phyloP scores from a whole-genome alignment of 2,888 invertebrate species.

The Capitulum mitella region DNA sequence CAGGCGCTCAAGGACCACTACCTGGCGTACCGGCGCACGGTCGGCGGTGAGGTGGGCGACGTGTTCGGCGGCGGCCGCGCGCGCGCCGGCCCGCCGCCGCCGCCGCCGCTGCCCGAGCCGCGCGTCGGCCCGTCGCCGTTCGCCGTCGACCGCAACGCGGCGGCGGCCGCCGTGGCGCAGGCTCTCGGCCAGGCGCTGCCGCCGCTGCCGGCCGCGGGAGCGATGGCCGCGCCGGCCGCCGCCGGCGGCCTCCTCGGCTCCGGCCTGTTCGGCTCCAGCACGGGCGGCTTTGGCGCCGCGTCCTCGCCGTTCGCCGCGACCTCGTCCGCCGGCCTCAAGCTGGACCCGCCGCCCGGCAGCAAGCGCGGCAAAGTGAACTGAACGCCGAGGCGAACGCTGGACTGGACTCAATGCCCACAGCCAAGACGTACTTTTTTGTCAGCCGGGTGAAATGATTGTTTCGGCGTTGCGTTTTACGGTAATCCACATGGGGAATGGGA shows the following conservation, averaged over 20 bases:
- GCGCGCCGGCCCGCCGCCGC: not conserved
- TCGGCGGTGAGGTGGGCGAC: constrained; percentile 66
- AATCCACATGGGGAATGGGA: no score
- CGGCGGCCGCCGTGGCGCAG: not conserved
- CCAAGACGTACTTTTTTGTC: no score
- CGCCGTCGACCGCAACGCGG: not conserved
- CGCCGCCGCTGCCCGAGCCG: not conserved
- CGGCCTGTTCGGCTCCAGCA: not conserved
- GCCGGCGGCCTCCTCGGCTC: not conserved
- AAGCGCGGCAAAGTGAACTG: constrained; percentile 15
- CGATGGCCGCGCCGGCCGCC: not conserved
- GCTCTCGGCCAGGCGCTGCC: not conserved
- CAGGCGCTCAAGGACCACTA: constrained; percentile 77
- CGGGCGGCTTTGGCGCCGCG: not conserved
- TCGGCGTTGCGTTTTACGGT: no score
- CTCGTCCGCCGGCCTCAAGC: not conserved
- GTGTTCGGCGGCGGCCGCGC: constrained; percentile 53
- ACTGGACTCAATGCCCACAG: no score
- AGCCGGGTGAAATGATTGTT: no score
- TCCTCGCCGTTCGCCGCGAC: not conserved
- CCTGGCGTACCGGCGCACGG: constrained; percentile 67
- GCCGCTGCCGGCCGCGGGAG: no score
- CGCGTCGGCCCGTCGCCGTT: constrained; percentile 9
- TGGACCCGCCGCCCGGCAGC: not conserved
- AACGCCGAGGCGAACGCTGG: no score